A percentile compares a stretch with the other conserved stretches of the same genome.
phyloP scores from a whole-genome alignment of 2,888 invertebrate species.

The Pegoplata infirma region DNA sequence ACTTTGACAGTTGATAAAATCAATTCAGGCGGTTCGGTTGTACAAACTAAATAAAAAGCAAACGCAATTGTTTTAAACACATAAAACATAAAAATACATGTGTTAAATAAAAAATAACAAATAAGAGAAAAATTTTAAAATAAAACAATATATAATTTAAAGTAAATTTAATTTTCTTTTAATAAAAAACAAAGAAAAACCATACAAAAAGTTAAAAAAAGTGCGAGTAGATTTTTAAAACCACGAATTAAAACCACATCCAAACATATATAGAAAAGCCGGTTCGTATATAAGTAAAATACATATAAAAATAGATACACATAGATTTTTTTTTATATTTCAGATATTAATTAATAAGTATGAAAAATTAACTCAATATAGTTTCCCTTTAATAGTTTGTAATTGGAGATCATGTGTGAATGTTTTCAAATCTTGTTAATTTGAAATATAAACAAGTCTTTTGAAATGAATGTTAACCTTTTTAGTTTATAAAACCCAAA shows the following conservation, averaged over 20 bases:
- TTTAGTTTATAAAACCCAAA: too few relatives aligned
- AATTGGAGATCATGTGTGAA: too few relatives aligned
- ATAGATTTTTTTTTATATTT: too few relatives aligned
- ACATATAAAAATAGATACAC: too few relatives aligned
- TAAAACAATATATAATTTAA: background rate
- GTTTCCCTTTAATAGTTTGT: too few relatives aligned
- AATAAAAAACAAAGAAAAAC: background rate
- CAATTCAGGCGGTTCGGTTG: conserved; percentile 58
- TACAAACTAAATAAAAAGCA: conserved; percentile 4
- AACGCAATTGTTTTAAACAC: background rate
- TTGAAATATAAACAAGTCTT: too few relatives aligned
- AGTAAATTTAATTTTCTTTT: background rate
- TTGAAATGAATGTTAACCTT: too few relatives aligned
- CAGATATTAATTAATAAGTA: too few relatives aligned
- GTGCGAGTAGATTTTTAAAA: background rate
- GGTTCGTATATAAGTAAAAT: conserved; percentile 39
- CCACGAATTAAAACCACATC: conserved; percentile 7
- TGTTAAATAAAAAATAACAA: background rate
- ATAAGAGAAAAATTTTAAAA: background rate
- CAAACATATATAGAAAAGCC: conserved; percentile 28
- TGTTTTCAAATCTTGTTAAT: too few relatives aligned
- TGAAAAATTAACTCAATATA: too few relatives aligned
- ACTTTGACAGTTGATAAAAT: conserved; percentile 56
- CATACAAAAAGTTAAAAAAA: background rate
- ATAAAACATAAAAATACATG: background rate